A percentile compares a stretch with the other conserved stretches of the same genome.
phyloP scores from a whole-genome alignment of 2,888 invertebrate genomes.

The Yponomeuta cagnagella region DNA sequence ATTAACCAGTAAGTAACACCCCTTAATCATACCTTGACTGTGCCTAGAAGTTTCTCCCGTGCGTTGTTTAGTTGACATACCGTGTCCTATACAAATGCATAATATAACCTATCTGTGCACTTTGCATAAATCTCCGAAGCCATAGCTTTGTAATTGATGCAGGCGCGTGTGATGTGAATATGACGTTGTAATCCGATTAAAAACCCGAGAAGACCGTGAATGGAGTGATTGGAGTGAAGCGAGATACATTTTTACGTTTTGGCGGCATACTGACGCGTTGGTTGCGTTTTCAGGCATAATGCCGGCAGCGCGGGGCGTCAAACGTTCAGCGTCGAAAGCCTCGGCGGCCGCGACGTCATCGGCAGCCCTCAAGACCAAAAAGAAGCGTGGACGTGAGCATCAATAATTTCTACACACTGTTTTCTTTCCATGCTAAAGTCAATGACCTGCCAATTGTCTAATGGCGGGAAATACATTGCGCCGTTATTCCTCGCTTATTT shows the following conservation, averaged over 20 bases:
- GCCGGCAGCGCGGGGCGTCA: constrained; percentile 72
- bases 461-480: constrained; percentile 66
- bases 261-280: constrained; percentile 58
- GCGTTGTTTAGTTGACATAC: constrained; percentile 59
- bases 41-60: constrained; percentile 18
- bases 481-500: neutral
- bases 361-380: constrained; percentile 64
- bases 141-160: constrained; percentile 62
- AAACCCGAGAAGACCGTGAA: constrained; percentile 55
- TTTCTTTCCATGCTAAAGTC: constrained; percentile 66
- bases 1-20: constrained; percentile 2
- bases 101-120: constrained; percentile 71
- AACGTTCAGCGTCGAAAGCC: constrained; percentile 67
- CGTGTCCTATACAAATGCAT: constrained; percentile 69
- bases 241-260: neutral
- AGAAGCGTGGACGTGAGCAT: constrained; percentile 66
- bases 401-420: constrained; percentile 49
- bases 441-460: constrained; percentile 70
- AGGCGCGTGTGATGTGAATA: constrained; percentile 46
- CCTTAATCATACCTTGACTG: neutral
- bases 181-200: constrained; percentile 58
- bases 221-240: constrained; percentile 49
- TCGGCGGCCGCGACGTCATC: constrained; percentile 44
- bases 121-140: constrained; percentile 63
- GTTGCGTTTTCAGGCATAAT: constrained; percentile 70